These are phyloP conservation scores for Pseudobourletiella spinata DNA, from an alignment of 1,140 invertebrate genomes.

Conservation along the genomic window DNA sequence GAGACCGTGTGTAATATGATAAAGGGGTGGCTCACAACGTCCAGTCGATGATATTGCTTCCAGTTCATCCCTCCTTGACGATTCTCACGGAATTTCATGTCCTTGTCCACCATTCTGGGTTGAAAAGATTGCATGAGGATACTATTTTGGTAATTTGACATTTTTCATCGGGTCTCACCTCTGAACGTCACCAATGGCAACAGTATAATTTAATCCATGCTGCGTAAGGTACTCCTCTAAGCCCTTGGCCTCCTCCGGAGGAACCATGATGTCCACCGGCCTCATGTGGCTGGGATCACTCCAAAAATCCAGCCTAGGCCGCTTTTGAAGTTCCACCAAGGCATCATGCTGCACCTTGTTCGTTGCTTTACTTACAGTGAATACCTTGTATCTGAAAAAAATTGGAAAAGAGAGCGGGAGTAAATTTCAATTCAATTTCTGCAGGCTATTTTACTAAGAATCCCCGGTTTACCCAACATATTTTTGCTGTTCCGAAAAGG, in stretches of 20 bases:
- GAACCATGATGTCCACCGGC: slow-evolving; percentile 27
- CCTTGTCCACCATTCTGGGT: slow-evolving; percentile 21
- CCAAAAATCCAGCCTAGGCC: slow-evolving; percentile 29
- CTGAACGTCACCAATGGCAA: slow-evolving; percentile 27
- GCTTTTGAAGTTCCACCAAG: slow-evolving; percentile 23
- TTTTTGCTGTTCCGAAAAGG: not conserved
- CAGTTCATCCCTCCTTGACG: slow-evolving; percentile 29
- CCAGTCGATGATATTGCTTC: slow-evolving; percentile 30
- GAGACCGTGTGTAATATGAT: not conserved
- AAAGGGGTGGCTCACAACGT: slow-evolving; percentile 22
- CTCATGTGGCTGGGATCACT: slow-evolving; percentile 19
- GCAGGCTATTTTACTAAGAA: not conserved
- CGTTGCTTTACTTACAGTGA: slow-evolving; percentile 16
- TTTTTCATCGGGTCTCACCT: too few species aligned
- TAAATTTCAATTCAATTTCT: not conserved
- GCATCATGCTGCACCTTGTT: slow-evolving; percentile 23
- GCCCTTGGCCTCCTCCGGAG: slow-evolving; percentile 9
- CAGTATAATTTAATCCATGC: slow-evolving; percentile 20
- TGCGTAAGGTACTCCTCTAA: slow-evolving; percentile 19
- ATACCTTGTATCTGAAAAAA: slow-evolving; percentile 28
- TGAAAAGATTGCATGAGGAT: too few species aligned
- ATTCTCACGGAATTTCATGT: slow-evolving; percentile 6
- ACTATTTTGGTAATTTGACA: too few species aligned
- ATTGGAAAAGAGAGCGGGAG: too few species aligned
- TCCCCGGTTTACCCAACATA: slow-evolving; percentile 2